phyloP scores from a whole-genome alignment of 1,140 invertebrate genomes.

The Pemphigus obesinymphae region DNA sequence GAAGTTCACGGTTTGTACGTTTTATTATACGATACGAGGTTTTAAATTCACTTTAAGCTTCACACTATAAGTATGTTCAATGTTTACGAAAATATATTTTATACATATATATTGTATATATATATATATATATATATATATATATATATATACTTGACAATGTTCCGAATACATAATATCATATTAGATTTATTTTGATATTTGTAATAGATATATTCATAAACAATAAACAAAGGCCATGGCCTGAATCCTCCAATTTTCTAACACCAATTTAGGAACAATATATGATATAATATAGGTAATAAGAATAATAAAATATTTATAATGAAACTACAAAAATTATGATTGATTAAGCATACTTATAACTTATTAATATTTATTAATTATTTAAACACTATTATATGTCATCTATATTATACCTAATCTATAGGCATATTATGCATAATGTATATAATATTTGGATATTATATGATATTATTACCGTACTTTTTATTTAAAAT shows the following conservation, averaged over 20 bases:
- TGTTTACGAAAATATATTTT: neutral
- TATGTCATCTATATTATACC: no score
- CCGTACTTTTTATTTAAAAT: no score
- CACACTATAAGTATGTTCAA: neutral
- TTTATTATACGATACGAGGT: neutral
- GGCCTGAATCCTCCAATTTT: neutral
- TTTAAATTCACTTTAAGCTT: neutral
- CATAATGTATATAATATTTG: no score
- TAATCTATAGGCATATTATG: no score
- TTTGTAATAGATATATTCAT: neutral
- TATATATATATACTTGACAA: neutral
- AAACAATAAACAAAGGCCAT: neutral
- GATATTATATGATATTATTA: no score
- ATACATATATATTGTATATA: no score
- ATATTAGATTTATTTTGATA: slow-evolving; percentile 3
- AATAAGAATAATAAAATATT: no score
- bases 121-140: no score
- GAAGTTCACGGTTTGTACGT: neutral
- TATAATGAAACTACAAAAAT: neutral
- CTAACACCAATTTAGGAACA: neutral
- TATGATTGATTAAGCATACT: neutral
- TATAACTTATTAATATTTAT: no score
- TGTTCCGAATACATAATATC: neutral
- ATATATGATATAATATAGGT: no score
- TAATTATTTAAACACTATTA: no score